Percentiles rank a stretch among this genome's conserved stretches.
Evolutionary conservation across 2,888 invertebrate genomes (phyloP).

Genomic region (Eilema depressum): DNA sequence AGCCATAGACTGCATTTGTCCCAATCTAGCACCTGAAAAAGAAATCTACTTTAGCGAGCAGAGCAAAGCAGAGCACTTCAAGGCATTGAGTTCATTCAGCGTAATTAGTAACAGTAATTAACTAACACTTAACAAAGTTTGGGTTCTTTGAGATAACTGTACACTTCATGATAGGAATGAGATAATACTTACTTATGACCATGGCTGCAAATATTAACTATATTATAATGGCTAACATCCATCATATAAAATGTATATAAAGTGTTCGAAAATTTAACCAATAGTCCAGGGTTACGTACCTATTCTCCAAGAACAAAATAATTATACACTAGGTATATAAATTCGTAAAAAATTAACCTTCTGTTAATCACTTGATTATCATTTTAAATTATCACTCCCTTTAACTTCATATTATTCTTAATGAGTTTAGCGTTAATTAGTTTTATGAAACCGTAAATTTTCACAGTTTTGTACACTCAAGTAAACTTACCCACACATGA

Average conservation of each 20-base stretch:
- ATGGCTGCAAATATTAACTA: background rate
- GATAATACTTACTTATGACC: background rate
- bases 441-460: too few relatives aligned
- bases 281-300: too few relatives aligned
- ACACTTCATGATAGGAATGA: background rate
- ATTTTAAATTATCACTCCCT: too few relatives aligned
- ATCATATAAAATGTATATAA: too few relatives aligned
- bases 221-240: too few relatives aligned
- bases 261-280: too few relatives aligned
- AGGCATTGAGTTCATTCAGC: background rate
- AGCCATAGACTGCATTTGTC: constrained; percentile 79
- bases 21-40: constrained; percentile 75
- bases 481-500: constrained; percentile 76
- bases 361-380: too few relatives aligned
- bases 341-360: too few relatives aligned
- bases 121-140: background rate
- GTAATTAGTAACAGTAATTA: background rate
- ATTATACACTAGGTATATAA: too few relatives aligned
- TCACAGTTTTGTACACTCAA: background rate
- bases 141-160: background rate
- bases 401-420: too few relatives aligned
- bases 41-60: background rate
- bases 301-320: too few relatives aligned
- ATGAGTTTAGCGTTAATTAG: too few relatives aligned
- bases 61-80: background rate